Evolutionary conservation across 1,140 invertebrate genomes (phyloP).

Genomic region (Procambarus virginalis): DNA sequence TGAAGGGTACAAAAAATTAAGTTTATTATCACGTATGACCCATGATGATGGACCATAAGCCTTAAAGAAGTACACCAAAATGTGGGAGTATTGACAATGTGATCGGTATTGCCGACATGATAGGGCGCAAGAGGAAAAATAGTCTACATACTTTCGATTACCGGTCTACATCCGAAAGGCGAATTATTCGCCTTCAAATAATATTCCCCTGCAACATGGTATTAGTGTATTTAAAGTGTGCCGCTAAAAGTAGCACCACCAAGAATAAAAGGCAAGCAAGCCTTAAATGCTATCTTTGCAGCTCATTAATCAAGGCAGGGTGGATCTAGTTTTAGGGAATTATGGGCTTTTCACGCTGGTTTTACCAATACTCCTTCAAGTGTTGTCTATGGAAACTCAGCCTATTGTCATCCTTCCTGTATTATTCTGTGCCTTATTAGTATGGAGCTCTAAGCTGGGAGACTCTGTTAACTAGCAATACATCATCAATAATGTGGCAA

Average conservation of each 20-base stretch:
- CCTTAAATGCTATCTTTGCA: slow-evolving; percentile 6
- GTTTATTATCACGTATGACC: slow-evolving; percentile 68
- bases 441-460: slow-evolving; percentile 35
- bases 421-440: slow-evolving; percentile 40
- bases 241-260: slow-evolving; percentile 23
- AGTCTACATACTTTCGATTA: no score
- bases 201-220: slow-evolving; percentile 53
- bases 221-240: slow-evolving; percentile 31
- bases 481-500: slow-evolving; percentile 36
- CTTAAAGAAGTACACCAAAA: slow-evolving; percentile 65
- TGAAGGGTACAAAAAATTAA: slow-evolving; percentile 60
- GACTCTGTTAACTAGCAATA: slow-evolving; percentile 37
- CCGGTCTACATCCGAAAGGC: no score
- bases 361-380: neutral
- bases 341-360: neutral
- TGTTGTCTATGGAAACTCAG: slow-evolving; percentile 30
- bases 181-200: slow-evolving; percentile 54
- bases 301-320: slow-evolving; percentile 1
- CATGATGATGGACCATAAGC: slow-evolving; percentile 59
- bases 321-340: neutral
- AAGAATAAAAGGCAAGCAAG: neutral
- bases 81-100: slow-evolving; percentile 63
- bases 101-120: no score
- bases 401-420: slow-evolving; percentile 1
- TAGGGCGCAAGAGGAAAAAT: no score